These are phyloP conservation scores for Paraescarpia echinospica DNA, from an alignment of 1,140 invertebrate genomes.

Conservation along the genomic window DNA sequence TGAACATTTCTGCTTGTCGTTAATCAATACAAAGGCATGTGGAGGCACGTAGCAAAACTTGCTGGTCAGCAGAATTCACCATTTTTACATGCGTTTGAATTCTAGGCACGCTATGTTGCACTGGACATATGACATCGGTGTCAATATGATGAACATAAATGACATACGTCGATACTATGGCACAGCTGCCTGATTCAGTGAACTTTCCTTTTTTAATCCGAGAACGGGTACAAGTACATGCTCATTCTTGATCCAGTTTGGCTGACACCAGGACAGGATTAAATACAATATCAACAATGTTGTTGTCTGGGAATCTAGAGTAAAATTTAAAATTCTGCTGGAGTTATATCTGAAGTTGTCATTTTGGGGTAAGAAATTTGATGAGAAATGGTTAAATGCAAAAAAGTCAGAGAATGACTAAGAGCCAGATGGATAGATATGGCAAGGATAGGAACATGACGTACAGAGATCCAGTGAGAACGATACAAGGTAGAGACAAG, in stretches of 20 bases:
- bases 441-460: no score
- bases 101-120: not conserved
- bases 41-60: not conserved
- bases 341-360: not conserved
- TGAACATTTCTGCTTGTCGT: not conserved
- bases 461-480: no score
- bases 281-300: not conserved
- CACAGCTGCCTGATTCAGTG: not conserved
- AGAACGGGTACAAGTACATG: no score
- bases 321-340: not conserved
- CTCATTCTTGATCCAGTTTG: no score
- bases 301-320: not conserved
- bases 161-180: not conserved
- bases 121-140: not conserved
- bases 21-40: not conserved
- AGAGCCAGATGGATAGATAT: no score
- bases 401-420: no score
- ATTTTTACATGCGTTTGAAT: not conserved
- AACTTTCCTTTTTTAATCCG: not conserved
- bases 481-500: no score
- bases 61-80: not conserved
- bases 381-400: no score
- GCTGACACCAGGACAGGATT: no score
- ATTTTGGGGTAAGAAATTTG: not conserved
- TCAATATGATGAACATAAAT: not conserved